Conservation (phyloP, 2,113 vertebrate genomes). For the Aramus guarauna region DNA sequence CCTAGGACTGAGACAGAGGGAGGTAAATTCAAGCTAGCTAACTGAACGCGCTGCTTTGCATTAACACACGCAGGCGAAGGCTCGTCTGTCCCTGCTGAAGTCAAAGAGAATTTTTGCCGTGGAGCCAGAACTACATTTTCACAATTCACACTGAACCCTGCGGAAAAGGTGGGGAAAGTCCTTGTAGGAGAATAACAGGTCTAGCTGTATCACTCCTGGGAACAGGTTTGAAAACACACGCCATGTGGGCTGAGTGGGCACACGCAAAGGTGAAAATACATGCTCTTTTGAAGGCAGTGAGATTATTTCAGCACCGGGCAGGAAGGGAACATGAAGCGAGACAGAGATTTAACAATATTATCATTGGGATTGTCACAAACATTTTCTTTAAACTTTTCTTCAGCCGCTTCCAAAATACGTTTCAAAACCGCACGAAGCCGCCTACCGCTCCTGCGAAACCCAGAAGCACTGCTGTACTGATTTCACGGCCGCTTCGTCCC, state of each 20-base stretch:
- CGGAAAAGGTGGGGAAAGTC: not conserved
- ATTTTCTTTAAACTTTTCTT: not conserved
- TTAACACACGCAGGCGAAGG: not conserved
- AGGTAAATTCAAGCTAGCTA: not conserved
- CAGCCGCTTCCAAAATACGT: not conserved
- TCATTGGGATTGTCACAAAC: not conserved
- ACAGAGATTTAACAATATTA: not conserved
- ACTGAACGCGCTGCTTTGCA: not conserved
- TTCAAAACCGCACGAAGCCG: not conserved
- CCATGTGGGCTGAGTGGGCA: not conserved
- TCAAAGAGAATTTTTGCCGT: not conserved
- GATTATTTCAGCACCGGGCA: not conserved
- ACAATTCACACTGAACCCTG: not conserved
- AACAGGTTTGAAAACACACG: not conserved
- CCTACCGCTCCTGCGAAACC: not conserved
- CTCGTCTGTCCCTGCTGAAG: not conserved
- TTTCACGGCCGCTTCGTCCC: not conserved
- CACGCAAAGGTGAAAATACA: not conserved
- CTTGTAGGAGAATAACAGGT: not conserved
- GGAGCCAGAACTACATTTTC: not conserved
- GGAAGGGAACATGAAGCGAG: not conserved
- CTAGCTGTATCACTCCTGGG: not conserved
- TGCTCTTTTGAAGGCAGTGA: not conserved
- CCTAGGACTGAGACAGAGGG: not conserved
- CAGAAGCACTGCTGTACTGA: not conserved